A percentile compares a stretch with the other conserved stretches of the same genome.
phyloP scores from a whole-genome alignment of 1,140 invertebrate species.

The Chrysopa pallens region DNA sequence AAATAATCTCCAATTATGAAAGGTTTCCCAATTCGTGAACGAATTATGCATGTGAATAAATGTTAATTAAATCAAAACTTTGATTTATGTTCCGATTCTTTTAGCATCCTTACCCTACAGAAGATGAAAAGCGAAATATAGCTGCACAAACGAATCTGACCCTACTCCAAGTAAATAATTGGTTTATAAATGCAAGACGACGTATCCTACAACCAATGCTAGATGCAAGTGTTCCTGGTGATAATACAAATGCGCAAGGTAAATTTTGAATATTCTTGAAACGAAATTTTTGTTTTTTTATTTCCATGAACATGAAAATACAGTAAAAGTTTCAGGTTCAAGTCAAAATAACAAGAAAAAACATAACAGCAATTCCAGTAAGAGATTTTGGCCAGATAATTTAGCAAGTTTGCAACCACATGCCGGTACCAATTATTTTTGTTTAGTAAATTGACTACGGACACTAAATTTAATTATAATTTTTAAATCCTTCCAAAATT shows the following conservation, averaged over 20 bases:
- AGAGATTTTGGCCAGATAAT: conserved; percentile 37
- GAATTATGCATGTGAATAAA: background rate
- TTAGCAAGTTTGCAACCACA: conserved; percentile 29
- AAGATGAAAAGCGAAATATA: conserved; percentile 80
- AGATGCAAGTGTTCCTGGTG: conserved; percentile 34
- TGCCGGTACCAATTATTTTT: conserved; percentile 14
- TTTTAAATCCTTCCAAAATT: background rate
- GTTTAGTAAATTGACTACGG: background rate
- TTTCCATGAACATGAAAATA: background rate
- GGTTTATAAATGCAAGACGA: conserved; percentile 88
- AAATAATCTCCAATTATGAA: background rate
- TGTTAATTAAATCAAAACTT: no score
- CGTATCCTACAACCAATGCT: conserved; percentile 85
- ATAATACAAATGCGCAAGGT: conserved; percentile 14
- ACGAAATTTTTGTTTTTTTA: no score
- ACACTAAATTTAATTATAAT: background rate
- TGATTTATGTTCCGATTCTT: conserved; percentile 4
- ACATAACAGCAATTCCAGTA: conserved; percentile 24
- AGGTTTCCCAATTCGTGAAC: background rate
- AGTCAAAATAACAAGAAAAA: conserved; percentile 17
- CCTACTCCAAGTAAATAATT: conserved; percentile 65
- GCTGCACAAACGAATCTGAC: conserved; percentile 76
- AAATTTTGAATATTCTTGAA: conserved; percentile 13
- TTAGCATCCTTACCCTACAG: conserved; percentile 82
- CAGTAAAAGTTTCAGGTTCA: background rate